Evolutionary conservation across 2,113 vertebrate genomes (phyloP).

Genomic region (Nasalis larvatus): DNA sequence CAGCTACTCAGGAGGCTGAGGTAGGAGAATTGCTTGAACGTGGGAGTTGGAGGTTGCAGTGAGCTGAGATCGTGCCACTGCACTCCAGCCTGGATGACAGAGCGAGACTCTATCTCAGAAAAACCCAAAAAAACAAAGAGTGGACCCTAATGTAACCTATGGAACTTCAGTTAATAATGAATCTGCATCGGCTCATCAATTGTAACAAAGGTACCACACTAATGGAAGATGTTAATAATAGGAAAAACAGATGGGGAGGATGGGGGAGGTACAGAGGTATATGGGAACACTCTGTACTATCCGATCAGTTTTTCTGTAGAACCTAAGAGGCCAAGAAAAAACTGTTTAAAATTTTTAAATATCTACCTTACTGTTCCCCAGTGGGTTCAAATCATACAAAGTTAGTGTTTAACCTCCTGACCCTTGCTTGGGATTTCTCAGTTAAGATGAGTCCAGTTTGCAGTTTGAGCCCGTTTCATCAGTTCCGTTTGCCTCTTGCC

Average conservation of each 20-base stretch:
- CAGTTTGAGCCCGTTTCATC: background rate
- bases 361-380: background rate
- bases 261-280: background rate
- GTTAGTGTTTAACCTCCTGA: background rate
- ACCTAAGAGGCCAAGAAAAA: background rate
- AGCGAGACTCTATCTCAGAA: no score
- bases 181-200: background rate
- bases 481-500: background rate
- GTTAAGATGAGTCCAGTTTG: background rate
- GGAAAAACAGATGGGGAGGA: background rate
- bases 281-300: background rate
- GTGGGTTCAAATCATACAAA: background rate
- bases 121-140: background rate
- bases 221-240: background rate
- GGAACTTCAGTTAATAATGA: background rate
- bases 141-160: background rate
- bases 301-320: background rate
- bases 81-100: no score
- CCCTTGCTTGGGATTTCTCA: background rate
- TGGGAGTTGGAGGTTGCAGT: no score
- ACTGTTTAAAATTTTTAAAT: background rate
- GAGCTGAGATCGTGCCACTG: no score
- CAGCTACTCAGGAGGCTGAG: no score
- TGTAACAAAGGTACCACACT: background rate
- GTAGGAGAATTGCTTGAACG: no score